These are phyloP conservation scores for Acanthochromis polyacanthus DNA, from an alignment of 2,113 vertebrate species.

Conservation along the genomic window DNA sequence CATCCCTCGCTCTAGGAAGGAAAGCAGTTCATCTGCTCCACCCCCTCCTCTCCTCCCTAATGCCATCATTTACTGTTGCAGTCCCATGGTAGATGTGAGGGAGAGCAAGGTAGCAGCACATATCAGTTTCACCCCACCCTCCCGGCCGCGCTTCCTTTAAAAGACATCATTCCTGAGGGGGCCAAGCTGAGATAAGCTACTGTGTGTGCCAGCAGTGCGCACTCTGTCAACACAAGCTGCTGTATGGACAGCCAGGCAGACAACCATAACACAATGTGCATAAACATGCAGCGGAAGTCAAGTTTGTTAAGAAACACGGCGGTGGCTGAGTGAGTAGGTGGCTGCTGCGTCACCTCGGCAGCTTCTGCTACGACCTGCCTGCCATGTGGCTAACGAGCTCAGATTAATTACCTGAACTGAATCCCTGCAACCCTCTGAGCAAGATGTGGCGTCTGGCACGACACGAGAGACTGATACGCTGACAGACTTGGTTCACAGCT, in stretches of 20 bases:
- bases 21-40: constrained; percentile 61
- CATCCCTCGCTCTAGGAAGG: constrained; percentile 63
- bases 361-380: constrained; percentile 32
- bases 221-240: constrained; percentile 55
- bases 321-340: constrained; percentile 18
- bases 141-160: constrained; percentile 30
- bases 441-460: constrained; percentile 66
- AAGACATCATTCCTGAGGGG: constrained; percentile 51
- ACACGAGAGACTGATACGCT: constrained; percentile 59
- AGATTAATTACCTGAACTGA: constrained; percentile 77
- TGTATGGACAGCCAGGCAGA: constrained; percentile 24
- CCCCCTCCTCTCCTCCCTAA: constrained; percentile 57
- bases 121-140: constrained; percentile 64
- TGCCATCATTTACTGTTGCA: constrained; percentile 72
- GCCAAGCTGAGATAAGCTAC: constrained; percentile 51
- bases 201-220: constrained; percentile 22
- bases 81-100: constrained; percentile 62
- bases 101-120: constrained; percentile 53
- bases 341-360: constrained; percentile 33
- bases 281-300: constrained; percentile 13
- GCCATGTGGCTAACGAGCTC: constrained; percentile 78
- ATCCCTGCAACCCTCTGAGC: constrained; percentile 59
- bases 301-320: constrained; percentile 2
- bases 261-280: background rate
- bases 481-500: constrained; percentile 68